Conservation (phyloP, 2,113 vertebrate genomes). For the Brachypteracias leptosomus region DNA sequence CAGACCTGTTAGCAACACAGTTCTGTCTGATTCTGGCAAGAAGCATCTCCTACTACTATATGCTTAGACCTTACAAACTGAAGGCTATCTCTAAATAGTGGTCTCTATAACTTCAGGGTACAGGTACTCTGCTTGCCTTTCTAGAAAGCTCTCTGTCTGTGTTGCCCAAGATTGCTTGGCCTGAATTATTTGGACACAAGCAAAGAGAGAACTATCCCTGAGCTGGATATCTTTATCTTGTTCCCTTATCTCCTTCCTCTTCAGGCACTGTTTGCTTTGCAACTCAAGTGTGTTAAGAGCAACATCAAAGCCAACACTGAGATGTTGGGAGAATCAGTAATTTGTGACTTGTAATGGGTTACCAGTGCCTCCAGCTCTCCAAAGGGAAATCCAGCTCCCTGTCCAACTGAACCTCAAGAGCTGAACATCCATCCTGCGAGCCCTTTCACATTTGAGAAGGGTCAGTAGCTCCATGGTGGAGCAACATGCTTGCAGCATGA, state of each 20-base stretch:
- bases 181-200: not conserved
- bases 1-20: not conserved
- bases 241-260: not conserved
- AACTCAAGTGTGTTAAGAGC: not conserved
- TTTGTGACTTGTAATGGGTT: not conserved
- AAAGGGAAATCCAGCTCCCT: not conserved
- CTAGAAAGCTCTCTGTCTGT: not conserved
- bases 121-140: not conserved
- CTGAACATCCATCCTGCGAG: not conserved
- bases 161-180: not conserved
- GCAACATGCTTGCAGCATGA: not conserved
- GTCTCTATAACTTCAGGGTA: not conserved
- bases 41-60: not conserved
- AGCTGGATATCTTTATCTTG: not conserved
- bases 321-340: not conserved
- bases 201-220: not conserved
- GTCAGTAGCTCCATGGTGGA: not conserved
- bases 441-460: not conserved
- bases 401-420: not conserved
- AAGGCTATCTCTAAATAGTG: not conserved
- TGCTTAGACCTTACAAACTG: not conserved
- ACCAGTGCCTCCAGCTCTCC: not conserved
- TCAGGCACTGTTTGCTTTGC: not conserved
- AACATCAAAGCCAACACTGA: not conserved
- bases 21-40: not conserved